Evolutionary conservation across 2,113 vertebrate genomes (phyloP), one percentile per base, ranked within the genome.

Genomic region (Trematocara nigrifrons): DNA sequence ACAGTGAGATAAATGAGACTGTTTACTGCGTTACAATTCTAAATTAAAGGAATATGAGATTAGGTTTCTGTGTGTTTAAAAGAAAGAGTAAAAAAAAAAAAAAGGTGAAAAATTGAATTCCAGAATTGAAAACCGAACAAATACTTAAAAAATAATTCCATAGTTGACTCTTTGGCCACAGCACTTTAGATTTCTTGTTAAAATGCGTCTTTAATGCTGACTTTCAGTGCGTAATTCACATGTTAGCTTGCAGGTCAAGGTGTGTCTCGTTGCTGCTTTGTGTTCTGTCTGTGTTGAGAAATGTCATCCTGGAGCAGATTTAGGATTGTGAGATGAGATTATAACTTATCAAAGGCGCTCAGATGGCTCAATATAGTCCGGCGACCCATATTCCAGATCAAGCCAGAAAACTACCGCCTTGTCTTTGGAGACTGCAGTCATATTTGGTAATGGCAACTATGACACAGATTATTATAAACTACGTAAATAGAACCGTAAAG

Each of bases 281-380:
- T 54, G 18, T 88, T 22, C 6, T 10, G 11, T 40, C 20, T 10
- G 9, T 47, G 66, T 79, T 38, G 56, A 42, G 40, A 49, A 29
- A 78, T 82, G 80, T 71, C 18, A n/a, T 42, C 84, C n/a, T 87
- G 26, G 51, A 89, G 47, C 47, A n/a, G 80, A 87, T 89, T 86
- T 92, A 86, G 86, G 79, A 81, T 91, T 86, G 74, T 40, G 71
- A 88, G 51, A 79, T 82, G 86, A 92, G 84, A 91, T 90, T 90
- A 91, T 89, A 79, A 84, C 3, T 87, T 84, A 87, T 84, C 77
- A 84, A 80, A 89, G 57, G 76, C 85, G 87, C 89, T 91, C 77
- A 83, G 78, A 76, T 54, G 53, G 54, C n/a, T 40, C 51, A 42
- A 82, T 86, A 87, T 71, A 77, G 77, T 69, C 76, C n/a, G 6